Percentiles rank a stretch among this genome's conserved stretches.
Conservation (phyloP, 2,113 vertebrate species). For the Haliaeetus leucogaster region DNA sequence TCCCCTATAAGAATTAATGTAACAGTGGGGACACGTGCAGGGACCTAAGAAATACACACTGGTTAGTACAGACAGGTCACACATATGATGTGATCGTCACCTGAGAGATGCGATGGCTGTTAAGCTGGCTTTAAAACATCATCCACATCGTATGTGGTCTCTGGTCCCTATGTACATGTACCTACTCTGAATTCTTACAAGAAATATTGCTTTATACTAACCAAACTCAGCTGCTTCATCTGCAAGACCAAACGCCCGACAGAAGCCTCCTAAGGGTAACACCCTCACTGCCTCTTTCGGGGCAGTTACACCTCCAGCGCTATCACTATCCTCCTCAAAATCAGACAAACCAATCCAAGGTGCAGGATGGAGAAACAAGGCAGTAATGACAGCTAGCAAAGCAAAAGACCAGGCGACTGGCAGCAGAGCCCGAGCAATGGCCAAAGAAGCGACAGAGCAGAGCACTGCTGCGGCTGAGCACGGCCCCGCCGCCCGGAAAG, state of each 20-base stretch:
- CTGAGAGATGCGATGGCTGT: not conserved
- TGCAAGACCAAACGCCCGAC: not conserved
- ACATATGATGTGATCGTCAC: not conserved
- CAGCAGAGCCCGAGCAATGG: not conserved
- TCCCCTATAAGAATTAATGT: not conserved
- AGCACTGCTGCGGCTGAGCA: not conserved
- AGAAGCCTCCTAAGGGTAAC: not conserved
- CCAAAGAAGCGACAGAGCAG: not conserved
- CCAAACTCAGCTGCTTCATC: not conserved
- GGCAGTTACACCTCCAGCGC: not conserved
- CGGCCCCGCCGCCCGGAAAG: accelerated
- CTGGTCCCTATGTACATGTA: not conserved
- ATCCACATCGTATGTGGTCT: accelerated
- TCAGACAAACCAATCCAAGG: not conserved
- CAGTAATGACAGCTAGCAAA: not conserved
- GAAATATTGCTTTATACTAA: not conserved
- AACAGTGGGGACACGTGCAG: not conserved
- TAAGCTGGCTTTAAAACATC: not conserved
- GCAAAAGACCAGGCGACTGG: not conserved
- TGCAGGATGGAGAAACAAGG: not conserved
- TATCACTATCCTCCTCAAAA: not conserved
- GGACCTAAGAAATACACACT: not conserved
- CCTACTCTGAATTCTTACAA: not conserved
- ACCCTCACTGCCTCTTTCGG: not conserved
- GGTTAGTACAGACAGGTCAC: not conserved